These are phyloP conservation scores for Onychomys leucogaster DNA, from an alignment of 2,797 vertebrate species.

Conservation along the genomic window DNA sequence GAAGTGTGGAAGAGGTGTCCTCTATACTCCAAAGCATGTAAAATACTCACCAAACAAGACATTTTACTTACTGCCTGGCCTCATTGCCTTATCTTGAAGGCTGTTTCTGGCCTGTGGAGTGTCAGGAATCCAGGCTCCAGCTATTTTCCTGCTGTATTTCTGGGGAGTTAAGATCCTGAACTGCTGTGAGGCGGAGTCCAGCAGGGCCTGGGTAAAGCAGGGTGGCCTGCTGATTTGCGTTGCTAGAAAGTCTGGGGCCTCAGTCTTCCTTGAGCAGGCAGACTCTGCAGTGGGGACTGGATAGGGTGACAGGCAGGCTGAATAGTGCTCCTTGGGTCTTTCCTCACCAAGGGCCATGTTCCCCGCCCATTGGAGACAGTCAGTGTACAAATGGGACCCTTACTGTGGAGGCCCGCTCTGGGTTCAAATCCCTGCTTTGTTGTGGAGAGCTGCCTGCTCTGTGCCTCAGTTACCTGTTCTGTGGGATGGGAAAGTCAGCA, in stretches of 20 bases:
- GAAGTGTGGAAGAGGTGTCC: background rate
- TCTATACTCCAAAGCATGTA: background rate
- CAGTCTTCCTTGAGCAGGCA: background rate
- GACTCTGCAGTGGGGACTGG: too few species aligned
- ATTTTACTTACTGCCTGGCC: background rate
- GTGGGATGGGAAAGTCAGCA: background rate
- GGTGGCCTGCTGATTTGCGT: background rate
- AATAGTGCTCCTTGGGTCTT: background rate
- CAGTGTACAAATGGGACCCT: background rate
- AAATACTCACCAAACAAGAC: background rate
- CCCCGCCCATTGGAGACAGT: background rate
- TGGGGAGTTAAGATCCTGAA: background rate
- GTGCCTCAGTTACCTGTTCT: background rate
- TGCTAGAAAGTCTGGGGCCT: background rate
- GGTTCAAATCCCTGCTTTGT: background rate
- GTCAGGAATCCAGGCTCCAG: background rate
- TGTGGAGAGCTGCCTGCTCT: background rate
- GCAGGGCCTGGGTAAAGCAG: background rate
- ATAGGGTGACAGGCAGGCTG: rapidly evolving
- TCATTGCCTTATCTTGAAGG: background rate
- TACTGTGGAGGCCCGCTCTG: rapidly evolving
- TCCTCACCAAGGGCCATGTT: background rate
- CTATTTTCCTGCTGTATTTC: background rate
- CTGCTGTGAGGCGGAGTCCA: rapidly evolving
- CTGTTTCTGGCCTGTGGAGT: background rate